Conservation (phyloP, 2,797 vertebrate genomes). For the Aeoliscus strigatus region DNA sequence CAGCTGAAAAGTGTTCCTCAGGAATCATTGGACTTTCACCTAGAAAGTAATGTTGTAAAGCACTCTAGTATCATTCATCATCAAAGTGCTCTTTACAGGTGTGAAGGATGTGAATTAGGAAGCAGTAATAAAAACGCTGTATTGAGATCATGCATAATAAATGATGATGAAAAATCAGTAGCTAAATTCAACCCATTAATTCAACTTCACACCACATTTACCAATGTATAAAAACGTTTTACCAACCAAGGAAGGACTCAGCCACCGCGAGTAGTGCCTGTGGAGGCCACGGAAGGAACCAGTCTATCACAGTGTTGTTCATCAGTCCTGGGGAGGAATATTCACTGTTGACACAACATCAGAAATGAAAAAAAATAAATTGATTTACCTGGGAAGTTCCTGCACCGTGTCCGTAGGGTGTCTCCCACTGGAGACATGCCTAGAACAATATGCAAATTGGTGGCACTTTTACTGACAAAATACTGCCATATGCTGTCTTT, state of each 20-base stretch:
- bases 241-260: slow-evolving; percentile 86
- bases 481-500: slow-evolving; percentile 94
- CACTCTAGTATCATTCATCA: no score
- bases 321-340: slow-evolving; percentile 82
- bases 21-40: slow-evolving; percentile 82
- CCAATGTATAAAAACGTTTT: slow-evolving; percentile 11
- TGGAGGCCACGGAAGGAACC: slow-evolving; percentile 93
- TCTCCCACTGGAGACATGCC: slow-evolving; percentile 95
- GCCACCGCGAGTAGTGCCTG: slow-evolving; percentile 91
- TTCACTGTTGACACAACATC: not conserved
- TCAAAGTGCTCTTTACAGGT: no score
- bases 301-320: slow-evolving; percentile 96
- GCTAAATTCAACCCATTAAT: no score
- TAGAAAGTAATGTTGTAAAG: slow-evolving; percentile 56
- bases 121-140: no score
- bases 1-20: slow-evolving; percentile 45
- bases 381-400: slow-evolving; percentile 91
- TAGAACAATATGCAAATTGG: slow-evolving; percentile 91
- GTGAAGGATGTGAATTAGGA: no score
- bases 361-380: not conserved
- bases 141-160: no score
- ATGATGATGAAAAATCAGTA: no score
- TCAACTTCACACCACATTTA: not conserved
- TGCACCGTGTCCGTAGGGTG: slow-evolving; percentile 86
- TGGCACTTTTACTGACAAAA: slow-evolving; percentile 90